phyloP scores from a whole-genome alignment of 2,888 invertebrate genomes.

The Agrochola lota region DNA sequence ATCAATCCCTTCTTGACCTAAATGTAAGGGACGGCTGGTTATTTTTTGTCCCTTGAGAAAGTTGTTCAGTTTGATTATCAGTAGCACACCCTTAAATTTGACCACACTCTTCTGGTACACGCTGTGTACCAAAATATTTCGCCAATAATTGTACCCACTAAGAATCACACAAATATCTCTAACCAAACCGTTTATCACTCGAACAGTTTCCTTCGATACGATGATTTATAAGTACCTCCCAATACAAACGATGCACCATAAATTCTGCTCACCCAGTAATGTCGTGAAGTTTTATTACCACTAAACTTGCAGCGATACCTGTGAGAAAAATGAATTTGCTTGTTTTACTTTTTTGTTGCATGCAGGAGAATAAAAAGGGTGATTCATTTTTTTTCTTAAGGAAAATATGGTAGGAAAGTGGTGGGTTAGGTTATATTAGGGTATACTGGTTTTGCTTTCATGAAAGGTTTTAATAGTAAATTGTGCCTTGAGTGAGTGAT shows the following conservation, averaged over 20 bases:
- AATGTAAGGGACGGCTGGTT: too few species aligned
- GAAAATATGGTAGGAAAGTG: conserved; percentile 5
- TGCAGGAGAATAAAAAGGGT: conserved; percentile 33
- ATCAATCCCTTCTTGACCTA: too few species aligned
- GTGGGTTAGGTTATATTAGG: background rate
- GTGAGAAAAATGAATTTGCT: conserved; percentile 71
- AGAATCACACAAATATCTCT: background rate
- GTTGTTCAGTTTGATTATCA: too few species aligned
- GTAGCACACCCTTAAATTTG: too few species aligned
- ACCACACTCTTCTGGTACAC: too few species aligned
- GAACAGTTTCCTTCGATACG: conserved; percentile 53
- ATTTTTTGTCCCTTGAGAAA: too few species aligned
- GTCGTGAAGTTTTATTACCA: conserved; percentile 71
- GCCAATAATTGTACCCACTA: background rate
- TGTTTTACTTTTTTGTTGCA: conserved; percentile 39
- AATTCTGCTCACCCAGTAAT: conserved; percentile 62
- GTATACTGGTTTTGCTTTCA: conserved; percentile 2
- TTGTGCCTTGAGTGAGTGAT: background rate
- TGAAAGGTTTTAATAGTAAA: conserved; percentile 1
- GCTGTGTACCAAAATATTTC: background rate
- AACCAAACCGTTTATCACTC: conserved; percentile 35
- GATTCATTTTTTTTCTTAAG: conserved; percentile 12
- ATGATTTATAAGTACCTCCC: conserved; percentile 62
- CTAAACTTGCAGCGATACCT: conserved; percentile 66
- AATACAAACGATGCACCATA: conserved; percentile 59